Conservation (phyloP, 2,797 vertebrate species). For the Chiroxiphia lanceolata region DNA sequence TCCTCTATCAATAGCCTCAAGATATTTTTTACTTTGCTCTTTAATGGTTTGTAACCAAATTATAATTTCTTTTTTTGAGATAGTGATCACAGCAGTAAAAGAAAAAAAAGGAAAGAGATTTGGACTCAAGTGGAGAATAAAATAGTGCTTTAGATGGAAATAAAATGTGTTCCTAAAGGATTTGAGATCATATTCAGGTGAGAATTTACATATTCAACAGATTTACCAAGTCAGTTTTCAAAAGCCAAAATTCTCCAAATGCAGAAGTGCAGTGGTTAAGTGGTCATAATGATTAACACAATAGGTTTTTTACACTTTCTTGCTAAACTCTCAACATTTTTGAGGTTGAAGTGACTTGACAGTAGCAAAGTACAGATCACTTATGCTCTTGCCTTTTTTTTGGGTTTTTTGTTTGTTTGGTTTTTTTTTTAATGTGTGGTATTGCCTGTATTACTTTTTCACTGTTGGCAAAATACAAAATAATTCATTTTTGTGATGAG, state of each 20-base stretch:
- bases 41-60: not conserved
- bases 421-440: not conserved
- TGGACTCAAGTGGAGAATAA: not conserved
- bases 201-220: not conserved
- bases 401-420: not conserved
- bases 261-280: not conserved
- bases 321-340: not conserved
- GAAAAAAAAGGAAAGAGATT: not conserved
- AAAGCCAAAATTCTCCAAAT: not conserved
- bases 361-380: not conserved
- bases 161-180: not conserved
- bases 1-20: not conserved
- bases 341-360: not conserved
- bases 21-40: not conserved
- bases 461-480: not conserved
- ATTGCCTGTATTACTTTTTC: not conserved
- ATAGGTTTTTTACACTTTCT: not conserved
- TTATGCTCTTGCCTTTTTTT: not conserved
- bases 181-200: not conserved
- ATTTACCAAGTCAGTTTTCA: not conserved
- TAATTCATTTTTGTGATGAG: not conserved
- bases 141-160: not conserved
- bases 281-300: not conserved
- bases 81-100: not conserved
- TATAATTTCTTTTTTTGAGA: not conserved